Evolutionary conservation across 2,888 invertebrate species (phyloP), one percentile per base, ranked within the genome.

Genomic region (Brenthis ino): DNA sequence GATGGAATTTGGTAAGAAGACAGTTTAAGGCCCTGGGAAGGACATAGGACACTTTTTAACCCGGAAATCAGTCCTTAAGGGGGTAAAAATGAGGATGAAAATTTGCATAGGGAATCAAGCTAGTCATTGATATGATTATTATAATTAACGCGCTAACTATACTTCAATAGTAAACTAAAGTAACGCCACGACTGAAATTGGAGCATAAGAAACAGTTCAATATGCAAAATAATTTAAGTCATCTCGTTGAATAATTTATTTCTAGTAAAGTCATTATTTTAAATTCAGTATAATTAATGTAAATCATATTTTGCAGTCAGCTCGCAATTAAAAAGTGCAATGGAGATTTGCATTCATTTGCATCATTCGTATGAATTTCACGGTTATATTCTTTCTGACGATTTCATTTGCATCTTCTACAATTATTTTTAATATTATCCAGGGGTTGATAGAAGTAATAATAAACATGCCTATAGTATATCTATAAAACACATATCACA

Each of bases 361-460:
- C 68, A 67, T 67, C 47, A 33, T 63, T 60, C 51, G 56, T 66
- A 58, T 72, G 54, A 65, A 67, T 69, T 66, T 66, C 24, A 63
- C 53, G 53, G 53, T 53, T 63, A 37, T 54, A 43, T 53, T 43
- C 53, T 53, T 61, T 53, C 8, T 53, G 51, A 43, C 57, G 8
- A 33, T 57, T 37, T 13, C n/a, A 50, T 65, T 51, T 57, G 33
- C 37, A 65, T 65, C 57, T 48, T 65, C 50, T 51, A 57, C n/a
- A 57, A 28, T 65, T 4, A 33, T 51, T 63, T 37, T 28, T 57
- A 48, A 54, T 57, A 48, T 33, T 57, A n/a, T 33, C n/a, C n/a
- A 0, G 0, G 63, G 16, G 37, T 20, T 1, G 1, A 20, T 37
- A 2, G 37, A 8, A 37, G 37, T 8, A 37, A 37, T 24, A 24